Evolutionary conservation across 2,113 vertebrate species (phyloP).

Genomic region (Balaeniceps rex): DNA sequence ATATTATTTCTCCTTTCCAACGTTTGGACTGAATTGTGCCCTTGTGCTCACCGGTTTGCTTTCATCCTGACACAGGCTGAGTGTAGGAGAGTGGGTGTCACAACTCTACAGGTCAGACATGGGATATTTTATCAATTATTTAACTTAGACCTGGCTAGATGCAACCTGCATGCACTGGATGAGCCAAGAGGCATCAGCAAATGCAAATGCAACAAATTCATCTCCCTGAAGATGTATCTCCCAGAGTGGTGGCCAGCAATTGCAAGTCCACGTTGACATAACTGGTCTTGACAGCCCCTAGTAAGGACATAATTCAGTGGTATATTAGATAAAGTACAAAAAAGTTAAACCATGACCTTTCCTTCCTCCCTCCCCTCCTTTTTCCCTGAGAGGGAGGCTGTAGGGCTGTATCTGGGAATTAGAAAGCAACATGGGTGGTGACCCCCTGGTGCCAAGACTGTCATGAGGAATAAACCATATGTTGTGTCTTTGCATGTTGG

Average conservation of each 20-base stretch:
- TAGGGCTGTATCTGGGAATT: not conserved
- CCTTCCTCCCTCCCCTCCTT: not conserved
- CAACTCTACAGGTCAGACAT: not conserved
- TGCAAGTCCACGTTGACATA: not conserved
- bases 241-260: not conserved
- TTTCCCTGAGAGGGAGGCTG: not conserved
- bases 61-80: not conserved
- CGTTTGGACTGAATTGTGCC: not conserved
- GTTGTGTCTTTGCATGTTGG: constrained; percentile 28
- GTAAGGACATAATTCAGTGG: not conserved
- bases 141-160: not conserved
- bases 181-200: not conserved
- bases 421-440: constrained; percentile 27
- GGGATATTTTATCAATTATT: not conserved
- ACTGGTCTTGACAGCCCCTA: not conserved
- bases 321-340: not conserved
- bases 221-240: not conserved
- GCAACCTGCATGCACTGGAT: not conserved
- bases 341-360: not conserved
- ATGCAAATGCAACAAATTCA: not conserved
- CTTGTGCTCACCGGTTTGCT: not conserved
- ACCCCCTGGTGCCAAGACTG: constrained; percentile 25
- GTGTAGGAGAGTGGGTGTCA: not conserved
- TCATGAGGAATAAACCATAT: constrained; percentile 60
- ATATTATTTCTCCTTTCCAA: not conserved